These are phyloP conservation scores for Taenioides sp. DNA, from an alignment of 2,797 vertebrate species.

Conservation along the genomic window DNA sequence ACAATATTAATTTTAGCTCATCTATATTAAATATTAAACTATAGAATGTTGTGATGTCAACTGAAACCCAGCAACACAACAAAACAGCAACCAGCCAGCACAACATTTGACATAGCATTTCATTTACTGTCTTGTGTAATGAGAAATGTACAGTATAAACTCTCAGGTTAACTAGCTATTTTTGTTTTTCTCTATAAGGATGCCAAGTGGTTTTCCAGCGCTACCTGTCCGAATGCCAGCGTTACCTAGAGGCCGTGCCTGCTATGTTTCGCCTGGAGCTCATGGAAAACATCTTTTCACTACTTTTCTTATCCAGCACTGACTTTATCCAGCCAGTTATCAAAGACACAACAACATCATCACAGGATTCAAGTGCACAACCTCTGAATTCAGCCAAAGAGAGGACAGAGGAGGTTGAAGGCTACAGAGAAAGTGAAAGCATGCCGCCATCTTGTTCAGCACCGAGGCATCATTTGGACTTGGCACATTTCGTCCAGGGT, in stretches of 20 bases:
- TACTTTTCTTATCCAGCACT: constrained; percentile 87
- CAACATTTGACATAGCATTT: not conserved
- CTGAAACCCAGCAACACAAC: too few species aligned
- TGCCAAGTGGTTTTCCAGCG: constrained; percentile 78
- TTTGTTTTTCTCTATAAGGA: constrained; percentile 65
- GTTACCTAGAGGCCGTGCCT: constrained; percentile 85
- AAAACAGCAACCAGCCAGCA: too few species aligned
- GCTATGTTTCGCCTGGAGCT: constrained; percentile 89
- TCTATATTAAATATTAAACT: too few species aligned
- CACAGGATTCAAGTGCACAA: constrained; percentile 10
- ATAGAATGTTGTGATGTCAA: too few species aligned
- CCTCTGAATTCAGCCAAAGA: constrained; percentile 50
- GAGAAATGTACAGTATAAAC: not conserved
- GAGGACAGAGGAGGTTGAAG: constrained; percentile 35
- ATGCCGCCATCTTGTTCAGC: constrained; percentile 15
- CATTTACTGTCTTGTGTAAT: not conserved
- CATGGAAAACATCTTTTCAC: constrained; percentile 96
- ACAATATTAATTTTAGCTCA: too few species aligned
- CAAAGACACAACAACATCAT: constrained; percentile 36
- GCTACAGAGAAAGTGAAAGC: constrained; percentile 33
- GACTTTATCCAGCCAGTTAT: constrained; percentile 78
- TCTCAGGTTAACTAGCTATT: constrained; percentile 17
- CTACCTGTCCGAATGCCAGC: constrained; percentile 88
- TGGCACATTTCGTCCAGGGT: constrained; percentile 80
- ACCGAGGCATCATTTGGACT: constrained; percentile 70